Evolutionary conservation across 92 coral and sea anemone genomes (phyloP).

Genomic region (Pocillopora grandis): DNA sequence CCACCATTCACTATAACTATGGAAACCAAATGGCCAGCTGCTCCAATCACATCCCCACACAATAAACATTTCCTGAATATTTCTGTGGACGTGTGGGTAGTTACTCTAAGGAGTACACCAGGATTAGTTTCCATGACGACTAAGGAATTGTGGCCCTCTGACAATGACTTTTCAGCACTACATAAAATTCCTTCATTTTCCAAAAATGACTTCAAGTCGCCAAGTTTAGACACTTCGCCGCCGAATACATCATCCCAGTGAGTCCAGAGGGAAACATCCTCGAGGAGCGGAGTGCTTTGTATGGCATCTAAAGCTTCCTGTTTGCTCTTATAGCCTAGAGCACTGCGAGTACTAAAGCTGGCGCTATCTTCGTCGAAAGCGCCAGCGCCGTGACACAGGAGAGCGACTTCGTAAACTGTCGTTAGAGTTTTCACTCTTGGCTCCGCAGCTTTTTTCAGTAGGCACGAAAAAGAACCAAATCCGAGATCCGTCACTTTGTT

Average conservation of each 20-base stretch:
- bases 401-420: conserved; percentile 66
- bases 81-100: conserved; percentile 62
- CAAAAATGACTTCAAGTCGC: conserved; percentile 74
- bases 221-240: conserved; percentile 55
- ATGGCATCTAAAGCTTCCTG: conserved; percentile 71
- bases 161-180: conserved; percentile 15
- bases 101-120: conserved; percentile 64
- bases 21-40: conserved; percentile 86
- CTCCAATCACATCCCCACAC: conserved; percentile 61
- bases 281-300: conserved; percentile 74
- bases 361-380: not conserved
- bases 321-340: conserved; percentile 62
- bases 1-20: conserved; percentile 82
- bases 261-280: conserved; percentile 66
- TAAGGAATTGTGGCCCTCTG: not conserved
- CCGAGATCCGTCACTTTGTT: conserved; percentile 64
- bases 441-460: conserved; percentile 30
- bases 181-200: conserved; percentile 45
- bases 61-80: conserved; percentile 52
- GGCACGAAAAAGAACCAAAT: conserved; percentile 33
- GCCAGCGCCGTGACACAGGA: conserved; percentile 39
- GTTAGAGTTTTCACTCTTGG: conserved; percentile 11
- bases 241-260: conserved; percentile 81
- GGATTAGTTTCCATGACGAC: conserved; percentile 69
- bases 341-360: conserved; percentile 4